Conservation (phyloP, 2,888 invertebrate species). For the Maniola hyperantus region DNA sequence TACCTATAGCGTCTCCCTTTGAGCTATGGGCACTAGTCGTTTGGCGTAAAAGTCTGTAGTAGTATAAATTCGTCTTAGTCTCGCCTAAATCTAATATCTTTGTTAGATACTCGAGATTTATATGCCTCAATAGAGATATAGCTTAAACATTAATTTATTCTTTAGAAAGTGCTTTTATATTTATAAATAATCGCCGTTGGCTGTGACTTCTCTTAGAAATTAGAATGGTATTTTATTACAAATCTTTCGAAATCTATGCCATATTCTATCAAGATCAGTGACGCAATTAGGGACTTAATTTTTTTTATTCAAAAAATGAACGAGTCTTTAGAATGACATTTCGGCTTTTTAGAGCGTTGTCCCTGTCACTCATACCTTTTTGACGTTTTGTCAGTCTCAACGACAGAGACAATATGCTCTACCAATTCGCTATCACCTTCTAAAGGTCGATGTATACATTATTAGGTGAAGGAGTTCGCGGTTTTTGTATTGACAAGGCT, state of each 20-base stretch:
- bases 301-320: no score
- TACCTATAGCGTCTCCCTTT: not conserved
- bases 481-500: no score
- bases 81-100: constrained; percentile 9
- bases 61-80: not conserved
- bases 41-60: not conserved
- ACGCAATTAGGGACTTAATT: no score
- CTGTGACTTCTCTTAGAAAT: not conserved
- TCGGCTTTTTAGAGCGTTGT: no score
- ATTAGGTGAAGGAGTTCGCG: no score
- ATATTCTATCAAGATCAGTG: not conserved
- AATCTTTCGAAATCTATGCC: not conserved
- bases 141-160: constrained; percentile 14
- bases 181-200: not conserved
- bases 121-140: constrained; percentile 8
- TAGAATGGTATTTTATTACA: not conserved
- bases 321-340: no score
- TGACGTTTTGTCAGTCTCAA: no score
- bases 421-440: no score
- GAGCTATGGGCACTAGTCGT: not conserved
- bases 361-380: no score
- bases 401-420: no score
- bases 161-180: constrained; percentile 7
- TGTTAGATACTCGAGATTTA: constrained; percentile 1
- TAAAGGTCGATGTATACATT: no score